These are phyloP conservation scores for Mellilla xanthometata DNA, from an alignment of 2,888 invertebrate genomes.

Conservation along the genomic window DNA sequence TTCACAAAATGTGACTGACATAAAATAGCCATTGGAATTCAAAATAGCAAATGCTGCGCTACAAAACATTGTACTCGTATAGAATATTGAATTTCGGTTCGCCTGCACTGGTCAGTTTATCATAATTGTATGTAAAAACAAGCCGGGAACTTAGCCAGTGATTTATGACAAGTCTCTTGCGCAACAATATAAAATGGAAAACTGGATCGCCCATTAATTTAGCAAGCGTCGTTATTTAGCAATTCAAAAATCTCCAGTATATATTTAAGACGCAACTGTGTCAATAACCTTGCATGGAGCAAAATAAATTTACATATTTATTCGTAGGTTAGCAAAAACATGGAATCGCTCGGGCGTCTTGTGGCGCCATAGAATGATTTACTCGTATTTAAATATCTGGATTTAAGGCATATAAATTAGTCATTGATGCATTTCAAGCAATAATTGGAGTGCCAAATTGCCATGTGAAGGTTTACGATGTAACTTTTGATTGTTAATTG, in stretches of 20 bases:
- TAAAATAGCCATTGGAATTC: slow-evolving; percentile 53
- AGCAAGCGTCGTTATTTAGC: slow-evolving; percentile 60
- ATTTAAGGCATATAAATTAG: slow-evolving; percentile 20
- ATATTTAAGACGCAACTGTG: slow-evolving; percentile 63
- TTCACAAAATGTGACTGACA: slow-evolving; percentile 41
- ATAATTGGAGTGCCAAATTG: slow-evolving; percentile 26
- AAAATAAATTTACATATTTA: slow-evolving; percentile 68
- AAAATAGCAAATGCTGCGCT: slow-evolving; percentile 43
- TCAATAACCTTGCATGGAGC: slow-evolving; percentile 72
- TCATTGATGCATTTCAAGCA: slow-evolving; percentile 33
- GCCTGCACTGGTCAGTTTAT: slow-evolving; percentile 31
- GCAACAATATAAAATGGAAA: slow-evolving; percentile 47
- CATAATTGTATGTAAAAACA: slow-evolving; percentile 34
- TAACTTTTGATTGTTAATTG: slow-evolving; percentile 27
- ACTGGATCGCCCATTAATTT: slow-evolving; percentile 64
- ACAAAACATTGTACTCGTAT: slow-evolving; percentile 39
- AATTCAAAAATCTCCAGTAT: slow-evolving; percentile 58
- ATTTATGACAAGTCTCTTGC: slow-evolving; percentile 51
- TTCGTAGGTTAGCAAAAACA: slow-evolving; percentile 58
- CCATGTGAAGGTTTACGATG: slow-evolving; percentile 39
- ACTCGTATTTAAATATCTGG: slow-evolving; percentile 32
- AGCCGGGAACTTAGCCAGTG: slow-evolving; percentile 37
- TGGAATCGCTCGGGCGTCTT: slow-evolving; percentile 30
- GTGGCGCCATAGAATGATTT: slow-evolving; percentile 50
- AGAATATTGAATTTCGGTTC: slow-evolving; percentile 43